These are phyloP conservation scores for Acridotheres tristis DNA, from an alignment of 2,797 vertebrate genomes.

Conservation along the genomic window DNA sequence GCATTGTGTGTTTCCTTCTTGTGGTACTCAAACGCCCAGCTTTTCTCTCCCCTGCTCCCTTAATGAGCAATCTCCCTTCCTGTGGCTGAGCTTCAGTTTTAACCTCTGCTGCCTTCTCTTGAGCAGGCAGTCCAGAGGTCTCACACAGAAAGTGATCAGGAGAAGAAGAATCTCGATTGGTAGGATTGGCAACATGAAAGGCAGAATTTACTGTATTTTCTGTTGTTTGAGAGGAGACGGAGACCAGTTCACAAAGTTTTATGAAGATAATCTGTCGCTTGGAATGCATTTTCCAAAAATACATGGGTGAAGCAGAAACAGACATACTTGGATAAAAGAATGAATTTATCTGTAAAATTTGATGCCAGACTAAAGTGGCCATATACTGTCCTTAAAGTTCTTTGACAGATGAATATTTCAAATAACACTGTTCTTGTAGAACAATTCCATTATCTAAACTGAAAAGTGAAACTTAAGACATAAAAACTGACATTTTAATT, in stretches of 20 bases:
- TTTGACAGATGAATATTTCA: neutral
- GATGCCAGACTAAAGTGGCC: neutral
- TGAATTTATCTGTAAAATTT: neutral
- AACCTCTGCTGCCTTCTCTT: neutral
- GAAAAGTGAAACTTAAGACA: neutral
- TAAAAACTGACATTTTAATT: neutral
- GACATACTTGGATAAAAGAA: neutral
- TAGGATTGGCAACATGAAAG: neutral
- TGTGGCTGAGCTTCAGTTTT: neutral
- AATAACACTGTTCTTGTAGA: neutral
- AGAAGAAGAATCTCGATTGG: neutral
- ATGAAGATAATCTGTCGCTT: neutral
- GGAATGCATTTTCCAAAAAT: neutral
- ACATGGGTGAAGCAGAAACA: neutral
- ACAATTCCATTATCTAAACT: neutral
- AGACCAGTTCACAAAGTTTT: neutral
- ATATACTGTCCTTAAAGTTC: neutral
- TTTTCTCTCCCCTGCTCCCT: neutral
- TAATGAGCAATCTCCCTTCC: neutral
- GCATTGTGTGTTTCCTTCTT: neutral
- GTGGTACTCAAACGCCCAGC: neutral
- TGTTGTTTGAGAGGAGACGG: neutral
- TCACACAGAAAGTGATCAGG: neutral
- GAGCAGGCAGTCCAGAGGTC: neutral
- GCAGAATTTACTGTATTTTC: neutral